phyloP scores from a whole-genome alignment of 2,113 vertebrate species.

The Toxostoma redivivum region DNA sequence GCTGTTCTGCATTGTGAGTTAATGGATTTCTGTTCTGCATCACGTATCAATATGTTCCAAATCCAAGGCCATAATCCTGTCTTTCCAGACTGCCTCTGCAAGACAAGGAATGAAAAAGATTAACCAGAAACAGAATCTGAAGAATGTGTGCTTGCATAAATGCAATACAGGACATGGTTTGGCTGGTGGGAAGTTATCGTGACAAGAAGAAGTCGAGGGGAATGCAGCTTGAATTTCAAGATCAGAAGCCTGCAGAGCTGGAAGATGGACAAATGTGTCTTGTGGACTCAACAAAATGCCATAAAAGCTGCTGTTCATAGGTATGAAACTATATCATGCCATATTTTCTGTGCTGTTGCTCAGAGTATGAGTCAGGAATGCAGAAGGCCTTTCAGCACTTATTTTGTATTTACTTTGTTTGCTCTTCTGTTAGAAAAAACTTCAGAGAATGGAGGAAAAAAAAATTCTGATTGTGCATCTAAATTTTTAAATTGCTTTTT shows the following conservation, averaged over 20 bases:
- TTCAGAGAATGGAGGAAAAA: neutral
- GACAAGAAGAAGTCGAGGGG: slow-evolving; percentile 10
- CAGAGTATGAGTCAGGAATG: neutral
- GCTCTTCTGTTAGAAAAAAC: neutral
- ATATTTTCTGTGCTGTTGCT: neutral
- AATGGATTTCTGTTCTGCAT: neutral
- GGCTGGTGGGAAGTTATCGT: neutral
- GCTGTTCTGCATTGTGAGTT: neutral
- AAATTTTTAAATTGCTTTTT: neutral
- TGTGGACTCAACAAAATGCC: slow-evolving; percentile 13
- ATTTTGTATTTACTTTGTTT: neutral
- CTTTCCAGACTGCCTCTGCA: neutral
- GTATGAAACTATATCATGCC: neutral
- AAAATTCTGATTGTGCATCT: neutral
- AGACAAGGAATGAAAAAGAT: neutral
- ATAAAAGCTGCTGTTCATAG: neutral
- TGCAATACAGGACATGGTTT: rapidly evolving
- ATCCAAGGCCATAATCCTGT: neutral
- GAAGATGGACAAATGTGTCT: neutral
- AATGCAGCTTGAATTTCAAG: neutral
- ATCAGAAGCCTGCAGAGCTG: slow-evolving; percentile 15
- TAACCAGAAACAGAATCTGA: slow-evolving; percentile 18
- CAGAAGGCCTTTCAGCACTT: neutral
- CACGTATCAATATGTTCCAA: neutral
- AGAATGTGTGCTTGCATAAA: slow-evolving; percentile 11